Conservation (phyloP, 1,140 invertebrate species). For the Lerema accius region DNA sequence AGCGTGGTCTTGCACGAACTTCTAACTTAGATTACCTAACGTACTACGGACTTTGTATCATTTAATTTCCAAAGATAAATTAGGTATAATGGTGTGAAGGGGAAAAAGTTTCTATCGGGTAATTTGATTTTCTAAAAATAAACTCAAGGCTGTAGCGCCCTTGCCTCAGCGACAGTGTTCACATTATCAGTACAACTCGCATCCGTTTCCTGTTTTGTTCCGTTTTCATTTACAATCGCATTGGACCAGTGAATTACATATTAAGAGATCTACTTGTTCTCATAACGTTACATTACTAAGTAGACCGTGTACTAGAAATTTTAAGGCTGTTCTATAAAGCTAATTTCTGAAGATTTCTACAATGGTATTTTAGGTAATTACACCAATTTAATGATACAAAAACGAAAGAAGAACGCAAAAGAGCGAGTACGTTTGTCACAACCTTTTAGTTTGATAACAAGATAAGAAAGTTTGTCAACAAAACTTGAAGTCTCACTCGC, state of each 20-base stretch:
- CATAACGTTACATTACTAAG: too few relatives aligned
- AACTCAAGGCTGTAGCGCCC: constrained; percentile 47
- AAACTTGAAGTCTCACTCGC: too few relatives aligned
- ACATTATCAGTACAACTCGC: constrained; percentile 42
- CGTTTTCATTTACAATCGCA: constrained; percentile 40
- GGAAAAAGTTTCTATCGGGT: constrained; percentile 30
- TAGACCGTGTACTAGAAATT: too few relatives aligned
- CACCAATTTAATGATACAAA: neutral
- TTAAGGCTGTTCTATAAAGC: too few relatives aligned
- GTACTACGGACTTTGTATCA: too few relatives aligned
- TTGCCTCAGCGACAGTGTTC: constrained; percentile 39
- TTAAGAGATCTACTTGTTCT: neutral
- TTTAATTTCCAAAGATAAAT: constrained; percentile 11
- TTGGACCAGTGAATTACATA: neutral
- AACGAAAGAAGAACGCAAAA: neutral
- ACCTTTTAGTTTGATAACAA: too few relatives aligned
- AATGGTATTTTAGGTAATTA: too few relatives aligned
- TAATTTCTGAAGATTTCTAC: too few relatives aligned
- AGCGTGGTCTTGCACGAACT: too few relatives aligned
- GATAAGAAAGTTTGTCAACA: too few relatives aligned
- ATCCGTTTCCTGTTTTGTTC: constrained; percentile 53
- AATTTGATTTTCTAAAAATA: constrained; percentile 57
- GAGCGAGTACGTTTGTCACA: too few relatives aligned
- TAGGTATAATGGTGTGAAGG: constrained; percentile 32
- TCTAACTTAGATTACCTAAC: too few relatives aligned